Base-by-base conservation (phyloP, 2,113 vertebrate species). In the Hemichromis elongatus region DNA sequence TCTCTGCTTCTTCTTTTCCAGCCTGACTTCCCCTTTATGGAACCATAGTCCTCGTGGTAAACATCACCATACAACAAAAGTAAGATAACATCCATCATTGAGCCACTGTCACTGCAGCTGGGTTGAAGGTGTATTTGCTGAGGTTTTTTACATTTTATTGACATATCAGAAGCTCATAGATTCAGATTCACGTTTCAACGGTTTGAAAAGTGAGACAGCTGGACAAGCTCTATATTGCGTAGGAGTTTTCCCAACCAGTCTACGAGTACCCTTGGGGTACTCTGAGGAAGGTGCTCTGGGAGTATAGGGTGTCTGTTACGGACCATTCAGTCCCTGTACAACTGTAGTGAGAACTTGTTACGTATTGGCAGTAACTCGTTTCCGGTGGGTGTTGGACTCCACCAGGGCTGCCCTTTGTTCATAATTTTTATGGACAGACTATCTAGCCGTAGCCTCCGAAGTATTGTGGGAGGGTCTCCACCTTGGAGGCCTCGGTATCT, bases 101-200 rank as follows among this genome's bases (percentile, higher is more conserved):
- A 61, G 16, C 57, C 57, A 61, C 5, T 0, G 5, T 28, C 0
- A 33, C 28, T 1, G 0, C 16, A 61, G 57, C 0, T 9, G 18
- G 1, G 57, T 6, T 61, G 57, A 61, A 0, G 2, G 16, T 19
- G 9, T 61, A 61, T 61, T 61, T 6, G 28, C 0, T 61, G 28
- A 35, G 28, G 16, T 19, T 61, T 59, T 6, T 35, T 19, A 28
- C 9, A 19, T 11, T 35, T 61, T 11, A 61, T 33, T 19, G 56
- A 59, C 8, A 59, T 59, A 59, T 59, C 56, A 59, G 56, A 57
- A 57, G 26, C 26, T 2, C 14, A 3, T 18, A 0, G 14, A 18
- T 0, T 57, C 55, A 30, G 56, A 59, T 59, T 59, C 56, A 6
- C 30, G 56, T 18, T 59, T 59, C 3, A 59, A 59, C 8, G 18